phyloP scores from a whole-genome alignment of 2,113 vertebrate genomes.

The Pyxicephalus adspersus region DNA sequence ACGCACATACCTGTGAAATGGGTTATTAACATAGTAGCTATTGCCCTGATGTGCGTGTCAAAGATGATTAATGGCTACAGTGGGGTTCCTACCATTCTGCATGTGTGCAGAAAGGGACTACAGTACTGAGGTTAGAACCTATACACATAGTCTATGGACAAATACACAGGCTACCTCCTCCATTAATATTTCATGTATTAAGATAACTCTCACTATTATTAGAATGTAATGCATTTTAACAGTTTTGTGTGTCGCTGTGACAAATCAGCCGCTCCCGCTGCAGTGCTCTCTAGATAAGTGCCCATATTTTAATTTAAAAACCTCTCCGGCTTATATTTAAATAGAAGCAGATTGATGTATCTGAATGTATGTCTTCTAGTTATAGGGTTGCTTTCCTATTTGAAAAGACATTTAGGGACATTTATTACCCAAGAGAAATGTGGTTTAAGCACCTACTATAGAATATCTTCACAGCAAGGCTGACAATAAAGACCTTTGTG shows the following conservation, averaged over 20 bases:
- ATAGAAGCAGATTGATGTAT: neutral
- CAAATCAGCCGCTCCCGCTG: neutral
- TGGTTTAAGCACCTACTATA: too few relatives aligned
- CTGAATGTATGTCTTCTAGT: neutral
- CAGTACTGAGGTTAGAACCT: neutral
- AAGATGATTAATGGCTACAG: slow-evolving; percentile 46
- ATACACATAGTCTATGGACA: neutral
- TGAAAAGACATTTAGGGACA: too few relatives aligned
- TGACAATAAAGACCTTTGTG: too few relatives aligned
- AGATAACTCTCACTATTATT: slow-evolving; percentile 23
- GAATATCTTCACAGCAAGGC: too few relatives aligned
- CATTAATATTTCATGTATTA: slow-evolving; percentile 26
- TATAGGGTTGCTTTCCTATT: neutral
- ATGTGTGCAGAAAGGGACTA: neutral
- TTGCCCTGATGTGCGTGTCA: slow-evolving; percentile 29
- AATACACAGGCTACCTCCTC: neutral
- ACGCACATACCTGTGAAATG: slow-evolving; percentile 53
- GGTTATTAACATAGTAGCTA: slow-evolving; percentile 55
- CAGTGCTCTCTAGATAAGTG: neutral
- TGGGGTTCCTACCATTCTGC: neutral
- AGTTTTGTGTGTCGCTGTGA: neutral
- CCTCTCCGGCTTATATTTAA: neutral
- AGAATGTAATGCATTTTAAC: slow-evolving; percentile 28
- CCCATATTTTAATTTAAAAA: slow-evolving; percentile 19
- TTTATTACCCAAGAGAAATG: too few relatives aligned